Evolutionary conservation across 2,797 vertebrate species (phyloP).

Genomic region (Ctenopoma multispine): DNA sequence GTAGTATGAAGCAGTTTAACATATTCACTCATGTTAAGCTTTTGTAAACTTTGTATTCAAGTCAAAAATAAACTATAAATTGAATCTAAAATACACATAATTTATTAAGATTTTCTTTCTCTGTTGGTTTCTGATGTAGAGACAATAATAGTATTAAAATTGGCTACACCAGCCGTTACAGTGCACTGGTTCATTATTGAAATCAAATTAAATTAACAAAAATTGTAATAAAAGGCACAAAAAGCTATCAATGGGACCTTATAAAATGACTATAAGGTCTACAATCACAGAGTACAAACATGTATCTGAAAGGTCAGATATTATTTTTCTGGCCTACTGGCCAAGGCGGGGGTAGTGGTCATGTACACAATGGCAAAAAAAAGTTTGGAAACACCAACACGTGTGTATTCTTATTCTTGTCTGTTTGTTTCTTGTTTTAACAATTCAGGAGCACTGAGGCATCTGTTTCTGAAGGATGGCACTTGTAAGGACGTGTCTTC

Average conservation of each 20-base stretch:
- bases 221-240: background rate
- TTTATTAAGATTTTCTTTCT: background rate
- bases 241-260: background rate
- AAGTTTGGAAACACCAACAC: no score
- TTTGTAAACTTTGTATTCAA: background rate
- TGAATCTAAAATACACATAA: background rate
- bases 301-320: no score
- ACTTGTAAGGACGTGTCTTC: no score
- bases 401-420: no score
- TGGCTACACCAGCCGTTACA: background rate
- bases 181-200: background rate
- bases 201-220: background rate
- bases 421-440: no score
- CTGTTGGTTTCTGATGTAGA: background rate
- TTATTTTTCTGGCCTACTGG: no score
- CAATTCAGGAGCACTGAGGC: no score
- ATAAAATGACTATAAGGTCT: background rate
- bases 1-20: constrained; percentile 2
- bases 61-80: background rate
- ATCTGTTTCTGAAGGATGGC: no score
- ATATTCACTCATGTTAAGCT: constrained; percentile 2
- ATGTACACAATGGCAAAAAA: no score
- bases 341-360: no score
- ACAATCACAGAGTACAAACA: no score
- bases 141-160: background rate